These are phyloP conservation scores for Eciton burchellii DNA, from an alignment of 1,140 invertebrate genomes.

Conservation along the genomic window DNA sequence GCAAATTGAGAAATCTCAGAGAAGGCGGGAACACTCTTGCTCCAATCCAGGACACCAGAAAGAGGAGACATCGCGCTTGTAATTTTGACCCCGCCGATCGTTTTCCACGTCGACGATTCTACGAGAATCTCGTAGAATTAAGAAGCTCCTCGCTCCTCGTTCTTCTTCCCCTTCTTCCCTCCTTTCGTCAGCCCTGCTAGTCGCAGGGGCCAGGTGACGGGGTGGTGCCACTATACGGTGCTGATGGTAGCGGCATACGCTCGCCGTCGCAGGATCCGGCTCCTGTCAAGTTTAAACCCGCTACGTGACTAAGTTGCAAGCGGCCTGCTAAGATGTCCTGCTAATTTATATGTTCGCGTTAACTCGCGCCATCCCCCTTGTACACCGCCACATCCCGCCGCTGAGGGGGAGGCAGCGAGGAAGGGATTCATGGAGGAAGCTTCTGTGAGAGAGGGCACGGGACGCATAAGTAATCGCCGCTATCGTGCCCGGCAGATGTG, in stretches of 20 bases:
- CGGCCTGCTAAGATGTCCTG: conserved; percentile 85
- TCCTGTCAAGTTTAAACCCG: conserved; percentile 85
- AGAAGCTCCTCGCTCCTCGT: neutral
- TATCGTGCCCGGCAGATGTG: conserved; percentile 82
- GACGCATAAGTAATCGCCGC: conserved; percentile 84
- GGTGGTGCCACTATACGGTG: conserved; percentile 44
- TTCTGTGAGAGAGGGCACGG: conserved; percentile 82
- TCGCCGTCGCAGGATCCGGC: conserved; percentile 74
- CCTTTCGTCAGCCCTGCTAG: conserved; percentile 13
- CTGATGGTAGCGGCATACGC: conserved; percentile 44
- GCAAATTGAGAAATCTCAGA: neutral
- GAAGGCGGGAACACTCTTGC: neutral
- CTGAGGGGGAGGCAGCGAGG: conserved; percentile 47
- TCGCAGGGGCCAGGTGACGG: conserved; percentile 68
- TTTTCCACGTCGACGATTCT: conserved; percentile 30
- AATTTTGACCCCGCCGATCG: conserved; percentile 20
- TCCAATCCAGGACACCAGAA: neutral
- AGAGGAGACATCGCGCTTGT: neutral
- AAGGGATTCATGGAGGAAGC: conserved; percentile 74
- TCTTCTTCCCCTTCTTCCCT: neutral
- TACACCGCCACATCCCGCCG: conserved; percentile 64
- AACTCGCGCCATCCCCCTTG: conserved; percentile 81
- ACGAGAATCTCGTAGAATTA: conserved; percentile 38
- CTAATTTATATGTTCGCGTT: conserved; percentile 86
- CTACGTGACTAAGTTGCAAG: conserved; percentile 86